Evolutionary conservation across 2,797 vertebrate genomes (phyloP), one percentile per base, ranked within the genome.

Genomic region (Esox masquinongy): DNA sequence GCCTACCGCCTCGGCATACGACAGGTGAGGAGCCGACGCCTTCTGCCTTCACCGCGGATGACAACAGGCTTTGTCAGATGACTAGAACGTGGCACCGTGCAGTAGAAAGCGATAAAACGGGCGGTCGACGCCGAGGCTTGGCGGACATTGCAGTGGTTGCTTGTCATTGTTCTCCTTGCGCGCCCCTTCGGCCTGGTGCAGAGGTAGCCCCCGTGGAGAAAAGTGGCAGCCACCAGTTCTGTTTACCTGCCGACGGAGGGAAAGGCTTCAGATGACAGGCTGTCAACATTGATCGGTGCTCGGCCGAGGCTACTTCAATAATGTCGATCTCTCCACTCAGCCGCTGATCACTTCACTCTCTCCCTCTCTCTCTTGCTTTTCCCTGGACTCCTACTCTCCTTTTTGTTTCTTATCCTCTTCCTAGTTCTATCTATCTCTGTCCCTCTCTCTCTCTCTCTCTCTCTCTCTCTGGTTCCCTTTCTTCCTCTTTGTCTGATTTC

Each of bases 1-100:
- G 96, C 96, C 14, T 99, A 99, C 39, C 95, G 97, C 39, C 87
- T 99, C 0, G 97, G 97, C 1, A 96, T 98, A 72, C 93, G 95
- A 85, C 98, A 99, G 97, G 97, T 99, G 43, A 47, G 43, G 9
- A 47, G 43, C 43, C 43, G 43, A 1, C 1, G 43, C 43, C 73
- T 84, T 77, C 56, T 49, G 68, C 61, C 72, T 53, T 81, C 79
- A 75, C 82, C 63, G 50, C 80, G 76, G 72, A 36, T 34, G 69
- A 77, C 75, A 85, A 80, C 34, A 79, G 76, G 73, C 49, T 80
- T 82, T 76, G 43, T 31, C 15, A 69, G 75, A n/a, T 79, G 79
- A 80, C 83, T 69, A 70, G 80, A 15, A 9, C 5, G 2, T n/a
- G 50, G 34, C 29, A 22, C 19, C 29, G 15, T 56, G 3, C 26